Evolutionary conservation across 2,888 invertebrate genomes (phyloP), one percentile per base, ranked within the genome.

Genomic region (Gandaritis pyraliata): DNA sequence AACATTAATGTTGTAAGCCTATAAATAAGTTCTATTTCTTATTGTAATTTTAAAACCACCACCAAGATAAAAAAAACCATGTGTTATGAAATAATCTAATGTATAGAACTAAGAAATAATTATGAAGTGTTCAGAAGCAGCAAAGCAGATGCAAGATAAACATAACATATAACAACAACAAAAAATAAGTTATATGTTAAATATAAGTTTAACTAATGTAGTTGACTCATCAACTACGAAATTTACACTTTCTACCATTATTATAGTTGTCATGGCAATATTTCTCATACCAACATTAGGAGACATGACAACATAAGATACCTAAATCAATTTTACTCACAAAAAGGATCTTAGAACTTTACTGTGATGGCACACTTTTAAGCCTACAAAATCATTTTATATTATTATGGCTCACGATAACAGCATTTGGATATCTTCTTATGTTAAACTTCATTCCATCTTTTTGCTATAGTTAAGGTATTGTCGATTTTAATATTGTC

Each of bases 381-480:
- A 23, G 23, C 23, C 23, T 23, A 23, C 6, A 1, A 23, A 23
- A 23, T 23, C 0, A 23, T 23, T 23, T n/a, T 23, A 2, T 23
- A 23, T 23, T 23, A 36, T 36, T 36, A 8, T 36, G 10, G 6
- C 29, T 29, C 29, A 29, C 29, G 29, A 8, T 33, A 33, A 38
- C 2, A n/a, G 38, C n/a, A 38, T 12, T 38, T 38, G 38, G 1
- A 8, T 33, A 33, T 33, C 38, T n/a, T n/a, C 36, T n/a, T n/a
- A 33, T 33, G 33, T 10, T 12, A 38, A 12, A 38, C 13, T 39
- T 13, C 13, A 12, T 39, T 18, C 18, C 10, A 8, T 6, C 8
- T 6, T 33, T 16, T 8, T 65, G 70, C 67, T 80, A 85, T 90
- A 88, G 90, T 88, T 91, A 90, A 89, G 91, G 91, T 92, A 85